Evolutionary conservation across 2,797 vertebrate genomes (phyloP).

Genomic region (Glossophaga mutica): DNA sequence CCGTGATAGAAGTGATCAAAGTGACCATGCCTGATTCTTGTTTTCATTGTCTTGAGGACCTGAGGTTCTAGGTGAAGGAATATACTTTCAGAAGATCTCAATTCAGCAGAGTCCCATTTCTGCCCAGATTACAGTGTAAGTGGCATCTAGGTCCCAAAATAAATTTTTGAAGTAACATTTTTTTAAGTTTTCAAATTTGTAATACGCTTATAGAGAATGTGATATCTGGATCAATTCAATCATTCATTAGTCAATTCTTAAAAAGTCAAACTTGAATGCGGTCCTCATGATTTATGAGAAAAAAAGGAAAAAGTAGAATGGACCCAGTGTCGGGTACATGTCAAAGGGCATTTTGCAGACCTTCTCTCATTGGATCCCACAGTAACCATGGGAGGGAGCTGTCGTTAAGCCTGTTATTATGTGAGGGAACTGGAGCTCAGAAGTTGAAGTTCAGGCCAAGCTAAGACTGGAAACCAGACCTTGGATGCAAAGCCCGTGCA

Average conservation of each 20-base stretch:
- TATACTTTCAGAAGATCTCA: not conserved
- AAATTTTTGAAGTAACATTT: not conserved
- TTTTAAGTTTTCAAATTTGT: not conserved
- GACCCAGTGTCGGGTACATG: not conserved
- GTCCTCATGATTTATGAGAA: not conserved
- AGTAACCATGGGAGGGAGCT: not conserved
- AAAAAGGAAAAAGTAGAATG: not conserved
- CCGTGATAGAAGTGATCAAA: not conserved
- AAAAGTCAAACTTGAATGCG: not conserved
- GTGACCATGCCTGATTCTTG: not conserved
- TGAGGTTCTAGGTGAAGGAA: not conserved
- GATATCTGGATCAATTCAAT: not conserved
- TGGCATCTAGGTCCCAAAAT: not conserved
- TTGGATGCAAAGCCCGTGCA: not conserved
- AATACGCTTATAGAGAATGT: not conserved
- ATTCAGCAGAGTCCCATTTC: not conserved
- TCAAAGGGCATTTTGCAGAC: not conserved
- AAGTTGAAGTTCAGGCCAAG: not conserved
- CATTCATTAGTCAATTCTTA: not conserved
- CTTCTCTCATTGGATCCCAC: not conserved
- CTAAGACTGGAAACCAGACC: not conserved
- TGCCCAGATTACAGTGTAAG: not conserved
- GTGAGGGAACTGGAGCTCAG: not conserved
- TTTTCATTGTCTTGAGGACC: not conserved
- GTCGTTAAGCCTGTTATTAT: not conserved